These are phyloP conservation scores for Rallus crepitans DNA, from an alignment of 2,797 vertebrate genomes.

Conservation along the genomic window DNA sequence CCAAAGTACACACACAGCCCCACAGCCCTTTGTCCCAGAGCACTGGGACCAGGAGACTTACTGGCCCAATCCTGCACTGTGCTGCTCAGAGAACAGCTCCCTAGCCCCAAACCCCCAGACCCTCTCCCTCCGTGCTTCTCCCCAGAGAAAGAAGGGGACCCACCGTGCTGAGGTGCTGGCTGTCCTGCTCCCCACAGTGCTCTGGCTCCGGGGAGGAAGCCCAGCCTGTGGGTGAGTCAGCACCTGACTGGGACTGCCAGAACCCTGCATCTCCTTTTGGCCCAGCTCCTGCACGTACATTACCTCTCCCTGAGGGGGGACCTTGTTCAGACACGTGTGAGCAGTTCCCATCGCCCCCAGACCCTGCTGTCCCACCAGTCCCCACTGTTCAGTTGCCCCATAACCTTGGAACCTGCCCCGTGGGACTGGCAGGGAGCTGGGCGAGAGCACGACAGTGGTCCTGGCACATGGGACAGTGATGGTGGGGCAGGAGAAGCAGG, in stretches of 20 bases:
- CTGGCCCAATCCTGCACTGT: accelerated
- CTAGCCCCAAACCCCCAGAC: neutral
- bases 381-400: accelerated
- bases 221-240: slow-evolving; percentile 8
- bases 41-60: accelerated
- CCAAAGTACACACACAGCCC: accelerated
- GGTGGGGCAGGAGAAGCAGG: neutral
- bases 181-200: neutral
- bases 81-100: neutral
- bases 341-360: neutral
- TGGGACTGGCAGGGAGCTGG: neutral
- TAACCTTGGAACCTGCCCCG: neutral
- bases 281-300: neutral
- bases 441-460: accelerated
- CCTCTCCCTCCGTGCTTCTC: neutral
- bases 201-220: neutral
- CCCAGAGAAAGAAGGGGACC: neutral
- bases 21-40: neutral
- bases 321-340: neutral
- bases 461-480: accelerated
- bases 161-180: neutral
- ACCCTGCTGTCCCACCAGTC: accelerated
- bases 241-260: neutral
- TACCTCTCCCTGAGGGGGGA: neutral
- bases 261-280: slow-evolving; percentile 22